Base-by-base conservation (phyloP, 2,113 vertebrate species). In the Myrmecophaga tridactyla region DNA sequence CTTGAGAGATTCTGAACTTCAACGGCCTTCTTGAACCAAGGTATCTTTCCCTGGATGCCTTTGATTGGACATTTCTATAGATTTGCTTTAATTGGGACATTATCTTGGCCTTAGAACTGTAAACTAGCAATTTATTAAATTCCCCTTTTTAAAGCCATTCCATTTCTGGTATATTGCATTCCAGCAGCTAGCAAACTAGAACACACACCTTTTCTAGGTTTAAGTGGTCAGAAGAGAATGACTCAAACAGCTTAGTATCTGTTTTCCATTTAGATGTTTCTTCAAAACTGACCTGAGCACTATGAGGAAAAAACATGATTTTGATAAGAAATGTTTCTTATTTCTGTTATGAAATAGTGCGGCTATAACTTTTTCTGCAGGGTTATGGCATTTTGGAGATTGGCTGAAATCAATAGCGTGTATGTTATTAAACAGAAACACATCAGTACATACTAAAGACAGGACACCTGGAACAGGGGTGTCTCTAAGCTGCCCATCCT, bases 401-500 rank as follows among this genome's bases (percentile, higher is more conserved):
- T 2, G 62, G 41, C 39, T 69, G 25, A 70, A 34, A 25, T 27
- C 73, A 12, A 27, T 4, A 17, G 41, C 0, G 27, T 51, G 51
- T 29, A 77, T 6, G 3, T 0, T 13, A 31, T 13, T 14, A 7
- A 31, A 48, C 12, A 10, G 60, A 86, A 75, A 14, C 0, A 1
- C 15, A 7, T 0, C 0, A 46, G 56, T 25, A 2, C 31, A 25
- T 1, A 8, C 14, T 0, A 25, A 29, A 46, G 53, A 56, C 18
- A 12, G 17, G 72, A 48, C n/a, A 36, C 6, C 76, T 36, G 2
- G n/a, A 90, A 17, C 15, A 21, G 7, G 31, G 53, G 14, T 41
- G 8, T 48, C 39, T 31, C 15, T 5, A 29, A 25, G n/a, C 21
- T 27, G 46, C 29, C 53, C 14, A 7, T 6, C 0, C 48, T 43